Percentiles rank a stretch among this genome's conserved stretches.
Conservation (phyloP, 2,113 vertebrate species). For the Vulpes vulpes region DNA sequence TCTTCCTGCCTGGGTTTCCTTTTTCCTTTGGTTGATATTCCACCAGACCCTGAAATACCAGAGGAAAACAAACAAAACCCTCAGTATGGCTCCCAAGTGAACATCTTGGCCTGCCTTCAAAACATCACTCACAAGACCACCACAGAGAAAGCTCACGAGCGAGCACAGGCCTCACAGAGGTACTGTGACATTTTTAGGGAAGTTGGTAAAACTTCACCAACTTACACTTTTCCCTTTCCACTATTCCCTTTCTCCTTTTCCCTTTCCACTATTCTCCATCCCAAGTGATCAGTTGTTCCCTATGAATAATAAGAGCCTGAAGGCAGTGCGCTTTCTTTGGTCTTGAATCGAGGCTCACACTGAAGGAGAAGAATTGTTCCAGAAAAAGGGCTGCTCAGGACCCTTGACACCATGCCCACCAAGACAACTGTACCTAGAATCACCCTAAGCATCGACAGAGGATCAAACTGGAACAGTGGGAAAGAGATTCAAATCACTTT, state of each 20-base stretch:
- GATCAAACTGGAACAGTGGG: neutral
- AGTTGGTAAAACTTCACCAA: neutral
- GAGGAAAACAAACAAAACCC: slow-evolving; percentile 56
- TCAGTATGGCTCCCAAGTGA: neutral
- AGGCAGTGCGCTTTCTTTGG: neutral
- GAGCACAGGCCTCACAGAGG: neutral
- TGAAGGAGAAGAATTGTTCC: neutral
- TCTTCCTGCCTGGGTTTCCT: slow-evolving; percentile 85
- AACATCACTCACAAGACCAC: neutral
- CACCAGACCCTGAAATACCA: slow-evolving; percentile 64
- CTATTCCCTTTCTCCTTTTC: neutral
- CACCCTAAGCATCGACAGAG: neutral
- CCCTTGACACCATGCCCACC: neutral
- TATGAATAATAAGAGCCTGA: neutral
- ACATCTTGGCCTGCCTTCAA: neutral
- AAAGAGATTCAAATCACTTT: neutral
- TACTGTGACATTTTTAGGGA: neutral
- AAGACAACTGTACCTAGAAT: neutral
- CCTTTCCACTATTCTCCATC: neutral
- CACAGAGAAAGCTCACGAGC: neutral
- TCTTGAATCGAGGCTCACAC: neutral
- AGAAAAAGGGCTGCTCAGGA: neutral
- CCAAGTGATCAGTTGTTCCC: neutral
- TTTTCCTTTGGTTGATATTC: slow-evolving; percentile 84
- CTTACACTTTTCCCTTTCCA: neutral